These are phyloP conservation scores for Mermis nigrescens DNA, from an alignment of 2,888 invertebrate species.

Conservation along the genomic window DNA sequence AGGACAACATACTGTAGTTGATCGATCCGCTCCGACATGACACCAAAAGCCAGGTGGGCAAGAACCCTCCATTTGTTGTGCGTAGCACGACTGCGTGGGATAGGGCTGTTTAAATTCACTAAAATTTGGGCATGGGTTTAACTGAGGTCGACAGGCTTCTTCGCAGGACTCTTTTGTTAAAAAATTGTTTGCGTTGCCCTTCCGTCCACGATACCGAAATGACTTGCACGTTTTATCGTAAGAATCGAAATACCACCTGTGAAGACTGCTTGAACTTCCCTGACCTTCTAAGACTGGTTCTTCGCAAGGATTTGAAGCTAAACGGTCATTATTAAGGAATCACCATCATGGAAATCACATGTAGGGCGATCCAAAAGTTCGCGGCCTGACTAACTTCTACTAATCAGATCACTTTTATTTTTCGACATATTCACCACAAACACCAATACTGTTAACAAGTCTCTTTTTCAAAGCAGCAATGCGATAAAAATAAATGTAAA, in stretches of 20 bases:
- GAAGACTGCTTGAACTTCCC: not conserved
- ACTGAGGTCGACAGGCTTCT: constrained; percentile 13
- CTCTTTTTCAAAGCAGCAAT: too few relatives aligned
- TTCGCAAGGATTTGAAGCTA: not conserved
- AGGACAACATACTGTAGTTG: constrained; percentile 12
- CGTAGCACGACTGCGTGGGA: not conserved
- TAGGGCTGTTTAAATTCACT: not conserved
- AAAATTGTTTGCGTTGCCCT: constrained; percentile 29
- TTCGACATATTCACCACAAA: too few relatives aligned
- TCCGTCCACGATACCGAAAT: constrained; percentile 17
- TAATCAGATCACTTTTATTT: too few relatives aligned
- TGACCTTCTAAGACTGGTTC: not conserved
- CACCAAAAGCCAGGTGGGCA: constrained; percentile 12
- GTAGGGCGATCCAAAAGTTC: not conserved
- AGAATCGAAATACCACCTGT: constrained; percentile 12
- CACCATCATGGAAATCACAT: not conserved
- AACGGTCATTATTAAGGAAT: not conserved
- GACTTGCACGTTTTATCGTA: constrained; percentile 10
- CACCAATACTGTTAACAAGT: too few relatives aligned
- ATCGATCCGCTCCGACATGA: constrained; percentile 9
- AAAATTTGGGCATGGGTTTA: not conserved
- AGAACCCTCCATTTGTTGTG: not conserved
- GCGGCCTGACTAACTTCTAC: too few relatives aligned
- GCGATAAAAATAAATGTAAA: too few relatives aligned
- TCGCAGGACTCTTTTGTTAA: constrained; percentile 12